Base-by-base conservation (phyloP, 2,113 vertebrate species). In the Anthoscopus minutus region DNA sequence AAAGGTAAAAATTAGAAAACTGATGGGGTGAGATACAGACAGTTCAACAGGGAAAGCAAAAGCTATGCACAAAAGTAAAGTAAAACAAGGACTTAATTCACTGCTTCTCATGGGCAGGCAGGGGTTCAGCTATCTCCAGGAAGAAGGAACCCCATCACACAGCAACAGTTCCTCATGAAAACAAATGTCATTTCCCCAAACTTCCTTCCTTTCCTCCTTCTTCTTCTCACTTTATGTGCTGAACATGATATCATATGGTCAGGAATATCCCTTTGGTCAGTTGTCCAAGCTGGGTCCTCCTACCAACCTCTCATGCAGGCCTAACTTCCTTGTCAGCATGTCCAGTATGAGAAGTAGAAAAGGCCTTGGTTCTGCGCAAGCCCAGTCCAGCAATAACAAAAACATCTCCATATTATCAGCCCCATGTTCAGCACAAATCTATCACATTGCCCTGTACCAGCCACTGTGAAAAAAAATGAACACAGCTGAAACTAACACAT, bases 311-410 rank as follows among this genome's bases (percentile, higher is more conserved):
- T 14, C 33, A 60, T 19, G 20, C 38, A 82, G 38, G 8, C 61
- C 14, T 8, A 76, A 25, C 7, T 31, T 69, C 47, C 62, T 19
- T 0, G 0, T 12, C 40, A 42, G 47, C 3, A 1, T 15, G 20
- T 20, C n/a, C 15, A 56, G 13, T 13, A 89, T 0, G 0, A 54
- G 27, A 76, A 35, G 18, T 10, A 47, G n/a, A 69, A 69, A 76
- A 82, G 21, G 12, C 21, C 20, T 33, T 37, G 42, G 22, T 15
- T 69, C 21, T 54, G 25, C 23, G 31, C 37, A 62, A 77, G 54
- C 8, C 14, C 56, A 42, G 35, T 48, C 33, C 42, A 70, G 48
- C 35, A 69, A 12, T 11, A 82, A 35, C 40, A 70, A 44, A 83
- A 76, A 23, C 15, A 50, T 28, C 42, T 62, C 56, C 44, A 28